These are phyloP conservation scores for Clarias macrocephalus DNA, from an alignment of 2,113 vertebrate species.

Conservation along the genomic window DNA sequence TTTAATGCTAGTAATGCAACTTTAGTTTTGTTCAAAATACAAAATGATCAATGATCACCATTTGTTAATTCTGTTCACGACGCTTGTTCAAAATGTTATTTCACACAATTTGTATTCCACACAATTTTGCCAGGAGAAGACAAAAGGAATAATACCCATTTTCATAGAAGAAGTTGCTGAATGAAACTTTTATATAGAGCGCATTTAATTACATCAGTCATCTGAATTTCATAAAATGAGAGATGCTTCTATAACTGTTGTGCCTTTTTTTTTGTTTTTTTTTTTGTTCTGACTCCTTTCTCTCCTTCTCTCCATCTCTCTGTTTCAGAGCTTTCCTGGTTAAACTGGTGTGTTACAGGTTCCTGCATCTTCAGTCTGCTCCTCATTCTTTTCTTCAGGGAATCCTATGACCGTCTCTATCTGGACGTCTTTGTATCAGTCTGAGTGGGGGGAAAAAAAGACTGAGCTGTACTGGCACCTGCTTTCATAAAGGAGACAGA, in stretches of 20 bases:
- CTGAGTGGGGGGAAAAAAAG: conserved; percentile 60
- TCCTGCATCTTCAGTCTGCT: conserved; percentile 93
- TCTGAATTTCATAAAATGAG: conserved; percentile 8
- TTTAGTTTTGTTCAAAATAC: not conserved
- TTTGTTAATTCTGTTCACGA: not conserved
- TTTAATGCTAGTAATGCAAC: not conserved
- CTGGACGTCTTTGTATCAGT: conserved; percentile 95
- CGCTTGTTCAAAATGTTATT: not conserved
- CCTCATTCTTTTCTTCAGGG: conserved; percentile 93
- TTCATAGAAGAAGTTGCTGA: not conserved
- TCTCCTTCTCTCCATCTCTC: conserved; percentile 14
- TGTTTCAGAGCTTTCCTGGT: conserved; percentile 89
- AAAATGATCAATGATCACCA: not conserved
- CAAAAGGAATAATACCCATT: not conserved
- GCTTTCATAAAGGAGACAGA: conserved; percentile 60
- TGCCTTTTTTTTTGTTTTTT: conserved; percentile 4
- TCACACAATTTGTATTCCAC: not conserved
- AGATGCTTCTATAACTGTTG: not conserved
- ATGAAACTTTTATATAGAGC: not conserved
- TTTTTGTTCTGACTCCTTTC: not conserved
- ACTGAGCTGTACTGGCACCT: conserved; percentile 1
- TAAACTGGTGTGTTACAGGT: conserved; percentile 97
- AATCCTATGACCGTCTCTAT: conserved; percentile 97
- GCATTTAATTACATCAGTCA: not conserved
- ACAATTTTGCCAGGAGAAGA: not conserved